Percentiles rank a stretch among this genome's conserved stretches.
Evolutionary conservation across 2,797 vertebrate genomes (phyloP).

Genomic region (Okamejei kenojei): DNA sequence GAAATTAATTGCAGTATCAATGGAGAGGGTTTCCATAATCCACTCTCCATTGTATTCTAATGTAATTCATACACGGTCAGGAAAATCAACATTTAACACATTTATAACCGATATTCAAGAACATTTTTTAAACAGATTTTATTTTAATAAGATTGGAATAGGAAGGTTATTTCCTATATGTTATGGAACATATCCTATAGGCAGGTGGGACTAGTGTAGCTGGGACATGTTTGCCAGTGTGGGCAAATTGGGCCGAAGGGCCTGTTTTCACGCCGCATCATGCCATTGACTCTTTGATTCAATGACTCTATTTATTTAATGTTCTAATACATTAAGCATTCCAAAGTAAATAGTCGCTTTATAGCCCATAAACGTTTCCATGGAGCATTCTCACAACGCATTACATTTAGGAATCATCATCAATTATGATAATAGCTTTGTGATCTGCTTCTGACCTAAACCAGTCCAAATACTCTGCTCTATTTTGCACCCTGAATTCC

Average conservation of each 20-base stretch:
- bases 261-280: no score
- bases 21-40: background rate
- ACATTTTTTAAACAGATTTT: background rate
- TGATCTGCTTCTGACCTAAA: background rate
- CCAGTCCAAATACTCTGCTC: background rate
- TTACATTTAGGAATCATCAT: background rate
- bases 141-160: background rate
- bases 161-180: background rate
- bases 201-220: no score
- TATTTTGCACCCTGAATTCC: background rate
- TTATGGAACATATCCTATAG: no score
- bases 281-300: no score
- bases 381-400: background rate
- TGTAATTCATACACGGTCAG: background rate
- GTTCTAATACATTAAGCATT: background rate
- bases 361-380: background rate
- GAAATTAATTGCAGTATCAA: background rate
- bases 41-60: background rate
- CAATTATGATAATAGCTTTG: background rate
- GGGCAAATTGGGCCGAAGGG: no score
- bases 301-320: no score
- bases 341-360: background rate
- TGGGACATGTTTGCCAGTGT: no score
- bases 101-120: no score
- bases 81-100: background rate